phyloP scores from a whole-genome alignment of 1,140 invertebrate species.

The Scaptomyza pallida region DNA sequence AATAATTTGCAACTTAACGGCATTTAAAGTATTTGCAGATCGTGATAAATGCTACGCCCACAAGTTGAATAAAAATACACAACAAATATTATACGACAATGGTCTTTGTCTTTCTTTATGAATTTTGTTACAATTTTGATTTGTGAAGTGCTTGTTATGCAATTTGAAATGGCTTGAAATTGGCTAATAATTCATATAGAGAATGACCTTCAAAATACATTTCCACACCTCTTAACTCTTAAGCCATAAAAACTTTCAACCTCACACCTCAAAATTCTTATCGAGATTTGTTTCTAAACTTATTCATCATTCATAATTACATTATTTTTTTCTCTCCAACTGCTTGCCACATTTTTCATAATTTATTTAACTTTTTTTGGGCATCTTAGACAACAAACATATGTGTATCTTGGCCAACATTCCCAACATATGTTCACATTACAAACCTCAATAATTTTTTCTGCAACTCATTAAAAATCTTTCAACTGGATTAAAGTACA shows the following conservation, averaged over 20 bases:
- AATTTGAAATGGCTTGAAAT: slow-evolving; percentile 4
- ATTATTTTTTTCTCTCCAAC: too few species aligned
- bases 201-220: slow-evolving; percentile 29
- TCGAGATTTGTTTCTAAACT: background rate
- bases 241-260: background rate
- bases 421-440: slow-evolving; percentile 33
- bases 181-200: slow-evolving; percentile 38
- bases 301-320: slow-evolving; percentile 1
- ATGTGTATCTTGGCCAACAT: background rate
- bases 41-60: slow-evolving; percentile 77
- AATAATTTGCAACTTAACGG: slow-evolving; percentile 53
- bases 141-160: slow-evolving; percentile 36
- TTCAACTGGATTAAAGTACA: slow-evolving; percentile 5
- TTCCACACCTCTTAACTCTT: slow-evolving; percentile 12
- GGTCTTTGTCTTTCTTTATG: slow-evolving; percentile 7
- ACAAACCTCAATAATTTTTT: slow-evolving; percentile 9
- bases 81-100: slow-evolving; percentile 10
- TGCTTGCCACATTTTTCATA: background rate
- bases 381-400: background rate
- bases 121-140: slow-evolving; percentile 50
- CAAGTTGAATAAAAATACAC: slow-evolving; percentile 48
- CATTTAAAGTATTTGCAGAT: slow-evolving; percentile 68
- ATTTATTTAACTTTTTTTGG: background rate
- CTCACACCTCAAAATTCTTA: background rate
- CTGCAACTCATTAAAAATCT: slow-evolving; percentile 7